These are phyloP conservation scores for Oryzias celebensis DNA, from an alignment of 2,113 vertebrate genomes.

Conservation along the genomic window DNA sequence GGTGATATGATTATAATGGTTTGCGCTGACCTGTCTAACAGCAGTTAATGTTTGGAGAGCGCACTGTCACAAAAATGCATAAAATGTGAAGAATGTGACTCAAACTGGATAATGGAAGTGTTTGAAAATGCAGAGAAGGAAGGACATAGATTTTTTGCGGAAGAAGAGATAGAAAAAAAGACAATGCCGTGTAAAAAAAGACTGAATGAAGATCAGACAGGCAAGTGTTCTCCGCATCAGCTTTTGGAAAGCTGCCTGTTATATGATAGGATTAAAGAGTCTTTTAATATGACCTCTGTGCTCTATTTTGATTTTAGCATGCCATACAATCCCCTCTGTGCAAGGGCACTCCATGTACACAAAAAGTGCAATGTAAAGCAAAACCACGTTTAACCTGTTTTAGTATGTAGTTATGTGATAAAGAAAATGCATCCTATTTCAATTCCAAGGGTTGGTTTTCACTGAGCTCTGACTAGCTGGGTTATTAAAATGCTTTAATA, in stretches of 20 bases:
- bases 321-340: conserved; percentile 13
- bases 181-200: conserved; percentile 10
- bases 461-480: no score
- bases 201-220: conserved; percentile 6
- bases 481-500: no score
- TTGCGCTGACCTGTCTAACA: conserved; percentile 26
- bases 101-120: conserved; percentile 32
- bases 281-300: conserved; percentile 59
- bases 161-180: conserved; percentile 15
- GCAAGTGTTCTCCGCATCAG: conserved; percentile 51
- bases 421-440: no score
- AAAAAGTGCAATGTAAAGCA: conserved; percentile 30
- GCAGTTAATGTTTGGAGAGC: conserved; percentile 50
- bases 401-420: neutral
- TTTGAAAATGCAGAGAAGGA: conserved; percentile 39
- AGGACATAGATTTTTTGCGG: conserved; percentile 27
- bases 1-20: conserved; percentile 49
- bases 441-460: no score
- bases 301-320: conserved; percentile 53
- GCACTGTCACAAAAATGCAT: conserved; percentile 26
- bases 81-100: conserved; percentile 14
- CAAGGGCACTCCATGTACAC: conserved; percentile 46
- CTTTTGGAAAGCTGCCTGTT: conserved; percentile 61
- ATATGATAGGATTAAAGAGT: conserved; percentile 66
- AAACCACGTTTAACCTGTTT: conserved; percentile 11